These are phyloP conservation scores for Conops quadrifasciatus DNA, from an alignment of 2,888 invertebrate species.

Conservation along the genomic window DNA sequence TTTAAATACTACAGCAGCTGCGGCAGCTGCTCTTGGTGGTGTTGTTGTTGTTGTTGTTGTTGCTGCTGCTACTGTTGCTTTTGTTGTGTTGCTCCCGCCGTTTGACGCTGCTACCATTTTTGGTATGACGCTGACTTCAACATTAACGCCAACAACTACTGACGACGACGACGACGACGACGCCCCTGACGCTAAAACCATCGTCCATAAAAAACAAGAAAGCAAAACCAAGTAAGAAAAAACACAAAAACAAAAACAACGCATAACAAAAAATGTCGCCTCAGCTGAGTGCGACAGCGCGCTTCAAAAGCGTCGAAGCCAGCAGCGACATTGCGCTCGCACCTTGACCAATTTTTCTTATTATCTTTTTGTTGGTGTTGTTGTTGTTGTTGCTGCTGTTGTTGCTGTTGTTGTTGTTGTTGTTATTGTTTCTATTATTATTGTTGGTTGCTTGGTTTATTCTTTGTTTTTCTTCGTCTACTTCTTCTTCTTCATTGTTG, in stretches of 20 bases:
- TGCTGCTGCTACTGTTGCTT: too few species aligned
- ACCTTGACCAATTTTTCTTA: slow-evolving; percentile 26
- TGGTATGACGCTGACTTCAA: too few species aligned
- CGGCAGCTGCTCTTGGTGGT: too few species aligned
- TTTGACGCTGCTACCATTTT: too few species aligned
- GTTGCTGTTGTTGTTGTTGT: background rate
- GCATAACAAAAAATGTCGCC: slow-evolving; percentile 4
- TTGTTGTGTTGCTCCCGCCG: too few species aligned
- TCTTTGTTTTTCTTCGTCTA: too few species aligned
- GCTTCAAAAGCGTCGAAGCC: background rate
- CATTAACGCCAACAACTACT: too few species aligned
- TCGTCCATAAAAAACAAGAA: background rate
- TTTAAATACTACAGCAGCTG: too few species aligned
- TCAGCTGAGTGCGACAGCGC: background rate
- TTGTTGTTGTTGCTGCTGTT: background rate
- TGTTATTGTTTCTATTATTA: background rate
- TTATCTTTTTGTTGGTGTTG: slow-evolving; percentile 9
- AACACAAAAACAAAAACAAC: background rate
- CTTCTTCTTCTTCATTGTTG: too few species aligned
- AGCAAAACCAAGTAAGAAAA: too few species aligned
- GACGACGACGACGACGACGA: background rate
- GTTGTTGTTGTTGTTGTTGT: too few species aligned
- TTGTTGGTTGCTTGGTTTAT: background rate
- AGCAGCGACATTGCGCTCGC: background rate
- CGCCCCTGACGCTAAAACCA: background rate